Evolutionary conservation across 2,113 vertebrate species (phyloP).

Genomic region (Nothobranchius kuhntae): DNA sequence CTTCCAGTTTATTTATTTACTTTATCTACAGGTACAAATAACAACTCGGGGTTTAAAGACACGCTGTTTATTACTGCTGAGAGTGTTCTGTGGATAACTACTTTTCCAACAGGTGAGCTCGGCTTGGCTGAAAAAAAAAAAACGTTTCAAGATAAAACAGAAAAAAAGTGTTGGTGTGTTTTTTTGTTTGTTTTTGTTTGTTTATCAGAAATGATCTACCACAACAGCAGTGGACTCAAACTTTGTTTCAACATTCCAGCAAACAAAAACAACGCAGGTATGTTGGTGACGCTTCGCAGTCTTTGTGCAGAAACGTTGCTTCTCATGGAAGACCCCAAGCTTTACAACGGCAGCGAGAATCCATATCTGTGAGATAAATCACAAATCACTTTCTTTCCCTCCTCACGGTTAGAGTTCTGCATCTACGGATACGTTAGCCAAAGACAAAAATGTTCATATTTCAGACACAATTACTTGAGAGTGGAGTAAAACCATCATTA

Average conservation of each 20-base stretch:
- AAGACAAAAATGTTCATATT: too few relatives aligned
- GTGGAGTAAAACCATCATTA: too few relatives aligned
- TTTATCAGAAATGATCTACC: neutral
- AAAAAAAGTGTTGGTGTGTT: neutral
- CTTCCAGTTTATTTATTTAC: neutral
- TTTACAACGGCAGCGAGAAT: too few relatives aligned
- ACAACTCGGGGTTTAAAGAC: rapidly evolving
- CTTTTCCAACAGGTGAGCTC: slow-evolving; percentile 7
- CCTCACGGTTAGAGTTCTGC: too few relatives aligned
- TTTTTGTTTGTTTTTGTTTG: too few relatives aligned
- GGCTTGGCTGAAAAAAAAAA: neutral
- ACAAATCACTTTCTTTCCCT: too few relatives aligned
- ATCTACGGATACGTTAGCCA: too few relatives aligned
- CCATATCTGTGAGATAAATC: too few relatives aligned
- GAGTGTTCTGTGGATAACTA: rapidly evolving
- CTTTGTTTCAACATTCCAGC: neutral
- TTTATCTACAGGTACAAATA: neutral
- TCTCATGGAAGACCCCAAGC: neutral
- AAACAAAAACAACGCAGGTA: slow-evolving; percentile 1
- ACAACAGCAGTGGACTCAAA: neutral
- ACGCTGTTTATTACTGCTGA: neutral
- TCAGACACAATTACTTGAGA: too few relatives aligned
- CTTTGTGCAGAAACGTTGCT: neutral
- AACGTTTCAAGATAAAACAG: neutral
- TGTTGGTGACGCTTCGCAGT: neutral